A percentile compares a stretch with the other conserved stretches of the same genome.
Conservation (phyloP, 2,888 invertebrate genomes). For the Limnephilus marmoratus region DNA sequence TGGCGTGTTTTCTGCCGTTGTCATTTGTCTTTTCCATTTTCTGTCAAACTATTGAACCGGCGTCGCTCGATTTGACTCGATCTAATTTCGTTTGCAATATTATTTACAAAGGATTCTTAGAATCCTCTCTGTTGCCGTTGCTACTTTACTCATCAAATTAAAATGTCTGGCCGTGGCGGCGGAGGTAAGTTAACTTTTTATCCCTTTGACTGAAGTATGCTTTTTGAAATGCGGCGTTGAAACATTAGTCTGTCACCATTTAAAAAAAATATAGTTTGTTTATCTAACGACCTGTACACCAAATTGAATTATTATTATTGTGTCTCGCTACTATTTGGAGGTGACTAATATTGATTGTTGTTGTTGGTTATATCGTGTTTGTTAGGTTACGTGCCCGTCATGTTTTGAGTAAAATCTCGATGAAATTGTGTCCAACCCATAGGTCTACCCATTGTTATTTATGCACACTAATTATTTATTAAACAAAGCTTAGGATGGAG, state of each 20-base stretch:
- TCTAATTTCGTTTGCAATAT: slow-evolving; percentile 8
- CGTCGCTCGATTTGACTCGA: background rate
- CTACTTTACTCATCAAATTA: background rate
- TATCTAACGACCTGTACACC: background rate
- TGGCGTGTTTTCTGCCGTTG: slow-evolving; percentile 38
- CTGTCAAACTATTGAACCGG: slow-evolving; percentile 2
- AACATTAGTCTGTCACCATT: background rate
- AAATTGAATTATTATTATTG: background rate
- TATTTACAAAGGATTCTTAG: background rate
- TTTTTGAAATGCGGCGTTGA: background rate
- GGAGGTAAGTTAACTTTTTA: slow-evolving; percentile 50
- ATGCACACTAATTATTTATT: background rate
- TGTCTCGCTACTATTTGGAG: background rate
- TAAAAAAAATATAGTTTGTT: background rate
- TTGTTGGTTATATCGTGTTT: background rate
- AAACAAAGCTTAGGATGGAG: background rate
- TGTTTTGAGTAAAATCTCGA: background rate
- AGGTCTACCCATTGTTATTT: background rate
- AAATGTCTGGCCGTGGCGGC: slow-evolving; percentile 57
- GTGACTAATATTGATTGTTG: background rate
- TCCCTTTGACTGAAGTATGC: background rate
- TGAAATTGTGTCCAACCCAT: background rate
- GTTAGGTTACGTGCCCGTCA: slow-evolving; percentile 18
- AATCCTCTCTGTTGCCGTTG: background rate
- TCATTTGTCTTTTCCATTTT: slow-evolving; percentile 16